phyloP scores from a whole-genome alignment of 2,113 vertebrate genomes.

The Oreochromis aureus region DNA sequence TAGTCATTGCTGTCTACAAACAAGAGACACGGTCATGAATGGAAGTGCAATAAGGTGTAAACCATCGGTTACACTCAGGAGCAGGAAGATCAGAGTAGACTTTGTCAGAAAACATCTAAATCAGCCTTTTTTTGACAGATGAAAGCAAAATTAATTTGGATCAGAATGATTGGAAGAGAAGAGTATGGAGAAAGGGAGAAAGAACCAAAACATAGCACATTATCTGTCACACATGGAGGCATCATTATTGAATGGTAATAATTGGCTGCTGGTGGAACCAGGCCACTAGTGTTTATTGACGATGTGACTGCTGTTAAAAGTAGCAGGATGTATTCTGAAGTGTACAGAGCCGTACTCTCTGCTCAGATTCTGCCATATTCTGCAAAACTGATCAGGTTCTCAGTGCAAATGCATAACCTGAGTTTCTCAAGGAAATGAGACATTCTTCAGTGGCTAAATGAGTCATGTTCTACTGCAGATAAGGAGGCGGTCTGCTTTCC shows the following conservation, averaged over 20 bases:
- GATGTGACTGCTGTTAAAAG: background rate
- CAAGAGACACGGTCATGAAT: background rate
- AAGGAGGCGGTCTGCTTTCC: too few species aligned
- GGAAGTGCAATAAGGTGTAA: background rate
- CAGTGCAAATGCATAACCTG: background rate
- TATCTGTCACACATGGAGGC: background rate
- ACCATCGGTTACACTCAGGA: background rate
- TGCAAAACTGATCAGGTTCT: background rate
- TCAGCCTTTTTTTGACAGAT: background rate
- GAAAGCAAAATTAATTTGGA: background rate
- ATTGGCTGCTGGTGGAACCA: background rate
- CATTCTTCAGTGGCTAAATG: background rate
- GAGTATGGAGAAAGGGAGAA: background rate
- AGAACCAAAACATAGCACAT: background rate
- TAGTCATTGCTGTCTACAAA: background rate
- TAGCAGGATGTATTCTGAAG: background rate
- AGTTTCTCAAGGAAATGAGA: background rate
- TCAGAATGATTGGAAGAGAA: background rate
- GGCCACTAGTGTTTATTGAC: background rate
- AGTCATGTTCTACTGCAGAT: background rate
- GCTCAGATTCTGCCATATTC: background rate
- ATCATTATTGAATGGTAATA: background rate
- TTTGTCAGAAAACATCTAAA: background rate
- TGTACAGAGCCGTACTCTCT: background rate
- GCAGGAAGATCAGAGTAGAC: background rate